A percentile compares a stretch with the other conserved stretches of the same genome.
These are phyloP conservation scores for Ceriagrion tenellum DNA, from an alignment of 2,888 invertebrate genomes.

Conservation along the genomic window DNA sequence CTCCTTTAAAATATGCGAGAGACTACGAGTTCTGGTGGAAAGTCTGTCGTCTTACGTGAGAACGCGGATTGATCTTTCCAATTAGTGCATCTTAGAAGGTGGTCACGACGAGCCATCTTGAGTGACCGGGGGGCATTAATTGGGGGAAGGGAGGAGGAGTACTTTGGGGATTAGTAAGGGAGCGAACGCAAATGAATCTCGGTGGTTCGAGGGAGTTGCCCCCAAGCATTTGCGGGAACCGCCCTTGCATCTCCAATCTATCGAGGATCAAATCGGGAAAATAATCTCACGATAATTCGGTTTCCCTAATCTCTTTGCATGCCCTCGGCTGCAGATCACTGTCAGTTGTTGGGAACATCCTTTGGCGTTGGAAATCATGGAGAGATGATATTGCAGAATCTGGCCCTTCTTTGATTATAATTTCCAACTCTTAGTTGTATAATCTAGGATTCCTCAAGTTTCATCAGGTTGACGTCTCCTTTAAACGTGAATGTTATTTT, in stretches of 20 bases:
- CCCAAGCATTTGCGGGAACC: neutral
- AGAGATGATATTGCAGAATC: neutral
- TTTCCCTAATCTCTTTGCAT: neutral
- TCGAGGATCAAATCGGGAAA: neutral
- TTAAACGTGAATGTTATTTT: no score
- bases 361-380: neutral
- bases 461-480: no score
- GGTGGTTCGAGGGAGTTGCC: neutral
- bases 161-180: no score
- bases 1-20: neutral
- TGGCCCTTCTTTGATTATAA: no score
- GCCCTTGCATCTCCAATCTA: neutral
- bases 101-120: constrained; percentile 40
- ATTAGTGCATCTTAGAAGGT: neutral
- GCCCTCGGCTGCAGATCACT: no score
- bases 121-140: neutral
- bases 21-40: neutral
- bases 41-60: neutral
- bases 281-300: neutral
- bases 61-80: neutral
- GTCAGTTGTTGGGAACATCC: neutral
- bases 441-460: no score
- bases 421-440: no score
- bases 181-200: no score
- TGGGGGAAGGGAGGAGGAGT: no score